phyloP scores from a whole-genome alignment of 2,113 vertebrate genomes.

The Labeo rohita region DNA sequence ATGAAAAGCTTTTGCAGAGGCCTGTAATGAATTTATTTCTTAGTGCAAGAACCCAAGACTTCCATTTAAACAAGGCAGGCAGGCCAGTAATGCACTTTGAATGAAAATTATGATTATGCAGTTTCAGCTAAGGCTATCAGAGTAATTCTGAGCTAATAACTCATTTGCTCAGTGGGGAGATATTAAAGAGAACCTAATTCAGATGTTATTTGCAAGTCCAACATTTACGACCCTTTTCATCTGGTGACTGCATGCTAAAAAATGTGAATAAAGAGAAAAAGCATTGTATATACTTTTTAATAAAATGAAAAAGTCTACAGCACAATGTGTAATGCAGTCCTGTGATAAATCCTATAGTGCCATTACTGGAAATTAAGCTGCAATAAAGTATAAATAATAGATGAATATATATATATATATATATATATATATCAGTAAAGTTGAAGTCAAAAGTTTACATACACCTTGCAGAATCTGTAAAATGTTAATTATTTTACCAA shows the following conservation, averaged over 20 bases:
- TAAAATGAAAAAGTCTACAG: neutral
- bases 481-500: too few relatives aligned
- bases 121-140: conserved; percentile 1
- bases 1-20: conserved; percentile 3
- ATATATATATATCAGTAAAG: too few relatives aligned
- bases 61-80: conserved; percentile 12
- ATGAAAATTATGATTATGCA: conserved; percentile 44
- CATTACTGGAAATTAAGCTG: neutral
- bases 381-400: too few relatives aligned
- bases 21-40: conserved; percentile 20
- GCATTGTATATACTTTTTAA: neutral
- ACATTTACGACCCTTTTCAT: conserved; percentile 37
- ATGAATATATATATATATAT: too few relatives aligned
- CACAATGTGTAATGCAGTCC: neutral
- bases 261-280: conserved; percentile 19
- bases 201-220: conserved; percentile 23
- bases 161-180: conserved; percentile 42
- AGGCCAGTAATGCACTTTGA: conserved; percentile 31
- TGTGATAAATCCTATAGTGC: neutral
- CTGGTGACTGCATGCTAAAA: conserved; percentile 13
- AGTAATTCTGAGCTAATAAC: conserved; percentile 54
- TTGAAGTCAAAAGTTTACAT: too few relatives aligned
- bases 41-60: conserved; percentile 6
- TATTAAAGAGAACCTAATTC: conserved; percentile 50
- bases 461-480: too few relatives aligned